Conservation (phyloP, 2,113 vertebrate species). For the Campylorhamphus procurvoides region DNA sequence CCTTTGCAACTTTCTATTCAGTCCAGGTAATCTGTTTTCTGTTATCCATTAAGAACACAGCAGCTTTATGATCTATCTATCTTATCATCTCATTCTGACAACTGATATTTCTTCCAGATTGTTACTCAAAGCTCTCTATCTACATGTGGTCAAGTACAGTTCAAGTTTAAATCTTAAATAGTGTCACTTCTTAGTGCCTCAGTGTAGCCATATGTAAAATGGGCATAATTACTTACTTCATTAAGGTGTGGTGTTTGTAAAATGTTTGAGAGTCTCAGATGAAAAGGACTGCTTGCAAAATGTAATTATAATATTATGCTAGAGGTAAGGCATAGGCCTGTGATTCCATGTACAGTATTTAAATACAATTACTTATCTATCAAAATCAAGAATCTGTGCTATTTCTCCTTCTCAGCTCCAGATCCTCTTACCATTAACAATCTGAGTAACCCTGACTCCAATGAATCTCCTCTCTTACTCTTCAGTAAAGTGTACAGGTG, state of each 20-base stretch:
- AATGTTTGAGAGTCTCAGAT: slow-evolving; percentile 29
- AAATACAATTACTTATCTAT: slow-evolving; percentile 48
- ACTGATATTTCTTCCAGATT: not conserved
- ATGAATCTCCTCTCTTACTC: not conserved
- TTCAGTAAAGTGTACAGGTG: not conserved
- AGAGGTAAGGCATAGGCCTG: slow-evolving; percentile 49
- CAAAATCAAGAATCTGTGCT: slow-evolving; percentile 29
- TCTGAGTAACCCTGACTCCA: not conserved
- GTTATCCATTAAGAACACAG: not conserved
- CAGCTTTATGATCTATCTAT: not conserved
- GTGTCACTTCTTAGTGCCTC: slow-evolving; percentile 1
- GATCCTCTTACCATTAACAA: slow-evolving; percentile 8
- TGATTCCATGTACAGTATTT: slow-evolving; percentile 18
- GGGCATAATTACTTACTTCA: slow-evolving; percentile 33
- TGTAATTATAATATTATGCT: slow-evolving; percentile 44
- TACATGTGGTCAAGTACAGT: not conserved
- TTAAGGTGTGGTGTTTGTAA: slow-evolving; percentile 51
- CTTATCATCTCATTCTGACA: not conserved
- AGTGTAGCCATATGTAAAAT: slow-evolving; percentile 1
- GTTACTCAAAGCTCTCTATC: not conserved
- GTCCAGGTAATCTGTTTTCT: not conserved
- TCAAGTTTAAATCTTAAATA: not conserved
- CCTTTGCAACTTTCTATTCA: not conserved
- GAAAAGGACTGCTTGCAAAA: slow-evolving; percentile 58
- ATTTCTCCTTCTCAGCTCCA: slow-evolving; percentile 2